Evolutionary conservation across 1,140 invertebrate genomes (phyloP).

Genomic region (Lordiphosa clarofinis): DNA sequence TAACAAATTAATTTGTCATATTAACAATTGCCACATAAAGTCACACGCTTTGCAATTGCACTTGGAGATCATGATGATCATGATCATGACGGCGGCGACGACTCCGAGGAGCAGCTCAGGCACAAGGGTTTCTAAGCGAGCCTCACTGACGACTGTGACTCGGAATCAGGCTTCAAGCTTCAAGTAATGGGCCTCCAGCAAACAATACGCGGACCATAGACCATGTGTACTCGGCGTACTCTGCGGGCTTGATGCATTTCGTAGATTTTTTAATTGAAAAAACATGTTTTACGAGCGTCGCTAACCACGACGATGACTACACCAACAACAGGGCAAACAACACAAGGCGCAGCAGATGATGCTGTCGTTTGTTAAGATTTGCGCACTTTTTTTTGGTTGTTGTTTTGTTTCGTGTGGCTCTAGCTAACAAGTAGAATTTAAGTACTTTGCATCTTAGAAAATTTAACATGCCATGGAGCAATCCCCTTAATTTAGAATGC

Average conservation of each 20-base stretch:
- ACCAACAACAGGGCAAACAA: slow-evolving; percentile 34
- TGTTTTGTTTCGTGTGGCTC: slow-evolving; percentile 11
- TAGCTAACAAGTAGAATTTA: slow-evolving; percentile 56
- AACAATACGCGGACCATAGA: slow-evolving; percentile 30
- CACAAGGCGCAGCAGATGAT: slow-evolving; percentile 67
- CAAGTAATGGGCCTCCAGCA: slow-evolving; percentile 41
- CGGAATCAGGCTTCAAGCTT: slow-evolving; percentile 26
- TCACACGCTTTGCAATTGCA: slow-evolving; percentile 59
- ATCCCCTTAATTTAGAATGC: slow-evolving; percentile 27
- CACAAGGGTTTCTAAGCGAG: slow-evolving; percentile 46
- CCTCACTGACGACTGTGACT: slow-evolving; percentile 16
- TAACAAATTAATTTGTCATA: slow-evolving; percentile 78
- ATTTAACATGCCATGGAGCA: slow-evolving; percentile 8
- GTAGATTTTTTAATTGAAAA: slow-evolving; percentile 77
- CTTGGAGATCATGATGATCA: slow-evolving; percentile 43
- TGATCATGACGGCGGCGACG: slow-evolving; percentile 4
- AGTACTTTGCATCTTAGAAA: slow-evolving; percentile 35
- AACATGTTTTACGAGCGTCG: slow-evolving; percentile 75
- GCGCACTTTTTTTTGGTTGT: slow-evolving; percentile 47
- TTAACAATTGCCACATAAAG: slow-evolving; percentile 74
- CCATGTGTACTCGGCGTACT: slow-evolving; percentile 20
- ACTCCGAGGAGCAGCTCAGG: slow-evolving; percentile 23
- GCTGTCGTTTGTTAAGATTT: slow-evolving; percentile 67
- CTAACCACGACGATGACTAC: slow-evolving; percentile 64
- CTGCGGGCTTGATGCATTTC: slow-evolving; percentile 64